A percentile compares a stretch with the other conserved stretches of the same genome.
phyloP scores from a whole-genome alignment of 2,113 vertebrate genomes.

The Poecilia latipinna region DNA sequence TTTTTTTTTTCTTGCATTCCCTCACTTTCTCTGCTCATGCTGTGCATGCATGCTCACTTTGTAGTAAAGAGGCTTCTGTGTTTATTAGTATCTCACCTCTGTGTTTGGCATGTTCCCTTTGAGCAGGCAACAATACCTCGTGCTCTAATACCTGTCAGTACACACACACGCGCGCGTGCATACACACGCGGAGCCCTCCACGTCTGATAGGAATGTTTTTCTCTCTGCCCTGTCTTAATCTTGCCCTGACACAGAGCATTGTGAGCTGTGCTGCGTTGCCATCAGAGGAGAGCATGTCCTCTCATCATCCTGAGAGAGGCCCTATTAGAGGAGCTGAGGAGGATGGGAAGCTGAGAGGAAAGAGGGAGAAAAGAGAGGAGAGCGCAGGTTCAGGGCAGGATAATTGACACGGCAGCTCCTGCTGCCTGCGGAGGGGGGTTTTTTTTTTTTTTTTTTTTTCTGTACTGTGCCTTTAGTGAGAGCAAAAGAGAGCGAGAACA shows the following conservation, averaged over 20 bases:
- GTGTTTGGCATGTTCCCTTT: conserved; percentile 79
- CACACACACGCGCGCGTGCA: conserved; percentile 38
- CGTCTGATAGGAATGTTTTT: conserved; percentile 63
- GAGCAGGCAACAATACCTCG: conserved; percentile 80
- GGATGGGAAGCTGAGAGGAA: conserved; percentile 72
- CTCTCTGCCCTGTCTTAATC: conserved; percentile 78
- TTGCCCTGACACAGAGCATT: conserved; percentile 72
- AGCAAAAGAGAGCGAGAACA: conserved; percentile 44
- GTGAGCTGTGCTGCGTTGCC: conserved; percentile 72
- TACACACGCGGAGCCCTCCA: conserved; percentile 43
- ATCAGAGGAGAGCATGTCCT: conserved; percentile 82
- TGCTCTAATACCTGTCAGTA: conserved; percentile 79
- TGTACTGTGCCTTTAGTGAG: conserved; percentile 60
- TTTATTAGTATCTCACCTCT: conserved; percentile 82
- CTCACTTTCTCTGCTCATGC: conserved; percentile 49
- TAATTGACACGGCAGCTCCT: conserved; percentile 81
- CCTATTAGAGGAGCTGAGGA: conserved; percentile 80
- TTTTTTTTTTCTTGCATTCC: conserved; percentile 40
- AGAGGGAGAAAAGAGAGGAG: conserved; percentile 66
- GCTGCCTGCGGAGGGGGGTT: conserved; percentile 69
- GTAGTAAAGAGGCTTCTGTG: conserved; percentile 74
- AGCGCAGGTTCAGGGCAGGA: conserved; percentile 79
- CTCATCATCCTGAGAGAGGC: conserved; percentile 80
- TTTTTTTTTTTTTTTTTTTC: conserved; percentile 34
- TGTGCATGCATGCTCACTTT: conserved; percentile 62